Evolutionary conservation across 2,797 vertebrate genomes (phyloP), one percentile per base, ranked within the genome.

Genomic region (Knipowitschia caucasica): DNA sequence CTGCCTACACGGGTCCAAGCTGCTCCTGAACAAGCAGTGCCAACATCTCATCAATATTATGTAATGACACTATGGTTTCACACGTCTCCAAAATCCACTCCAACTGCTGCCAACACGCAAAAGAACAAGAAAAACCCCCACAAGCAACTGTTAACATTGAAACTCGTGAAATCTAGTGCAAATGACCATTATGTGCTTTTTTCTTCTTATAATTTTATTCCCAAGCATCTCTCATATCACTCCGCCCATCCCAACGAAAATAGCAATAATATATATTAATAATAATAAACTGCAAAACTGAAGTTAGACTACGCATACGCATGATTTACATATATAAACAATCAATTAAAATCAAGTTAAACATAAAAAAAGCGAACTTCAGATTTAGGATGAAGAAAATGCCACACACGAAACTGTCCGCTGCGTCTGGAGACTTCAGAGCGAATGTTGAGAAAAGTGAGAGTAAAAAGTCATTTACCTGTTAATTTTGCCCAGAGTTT

Each of bases 401-500:
- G 40, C 21, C 40, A 25, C 5, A 43, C n/a, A n/a, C n/a, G 8
- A 40, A 14, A 23, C 36, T 42, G 21, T 7, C 40, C 10, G 18
- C 5, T 17, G 36, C 5, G 21, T n/a, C 21, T 24, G 21, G 3
- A 25, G n/a, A 25, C n/a, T 14, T 26, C 4, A 36, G 53, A 59
- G 30, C 71, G 15, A 31, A 15, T 51, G 2, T 6, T 34, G 33
- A 17, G 8, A 14, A 55, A 9, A 27, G 30, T 20, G 33, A 30
- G 10, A 15, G 1, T 39, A 39, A 67, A 14, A 52, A 8, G 12
- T 60, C 5, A n/a, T n/a, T 47, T 86, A 92, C 91, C 91, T 91
- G 89, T 91, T 71, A 79, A 92, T 88, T 75, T 89, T 91, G 33
- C 89, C 89, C 59, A 92, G 80, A 71, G 89, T 90, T 88, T 88